Evolutionary conservation across 1,140 invertebrate species (phyloP).

Genomic region (Drosophila willistoni): DNA sequence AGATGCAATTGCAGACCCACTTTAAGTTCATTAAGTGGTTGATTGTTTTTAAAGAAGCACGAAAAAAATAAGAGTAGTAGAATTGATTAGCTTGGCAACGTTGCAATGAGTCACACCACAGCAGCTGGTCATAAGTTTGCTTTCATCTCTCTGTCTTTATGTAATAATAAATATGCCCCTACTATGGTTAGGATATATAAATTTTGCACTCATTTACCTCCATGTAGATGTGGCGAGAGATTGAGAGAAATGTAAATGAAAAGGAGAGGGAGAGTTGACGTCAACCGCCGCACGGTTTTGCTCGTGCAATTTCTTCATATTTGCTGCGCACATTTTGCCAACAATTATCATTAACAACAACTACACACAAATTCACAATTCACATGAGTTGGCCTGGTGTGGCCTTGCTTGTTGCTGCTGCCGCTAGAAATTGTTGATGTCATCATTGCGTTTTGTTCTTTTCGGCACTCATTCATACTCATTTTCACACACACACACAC

Average conservation of each 20-base stretch:
- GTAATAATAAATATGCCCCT: not conserved
- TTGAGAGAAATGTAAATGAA: no score
- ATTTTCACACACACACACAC: constrained; percentile 1
- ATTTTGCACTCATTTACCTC: constrained; percentile 18
- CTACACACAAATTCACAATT: constrained; percentile 38
- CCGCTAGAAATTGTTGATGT: constrained; percentile 64
- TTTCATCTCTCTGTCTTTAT: no score
- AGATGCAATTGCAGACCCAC: no score
- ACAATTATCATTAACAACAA: constrained; percentile 56
- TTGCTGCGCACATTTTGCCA: constrained; percentile 62
- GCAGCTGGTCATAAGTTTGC: not conserved
- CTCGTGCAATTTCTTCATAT: constrained; percentile 65
- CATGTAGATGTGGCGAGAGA: no score
- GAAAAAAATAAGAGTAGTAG: not conserved
- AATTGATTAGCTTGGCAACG: not conserved
- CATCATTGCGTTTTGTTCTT: constrained; percentile 62
- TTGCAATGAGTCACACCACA: not conserved
- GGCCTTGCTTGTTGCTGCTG: no score
- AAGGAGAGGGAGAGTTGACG: constrained; percentile 36
- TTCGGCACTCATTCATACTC: constrained; percentile 22
- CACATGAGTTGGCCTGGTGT: constrained; percentile 17
- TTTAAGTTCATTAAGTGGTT: no score
- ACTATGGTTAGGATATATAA: constrained; percentile 3
- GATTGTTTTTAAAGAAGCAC: not conserved
- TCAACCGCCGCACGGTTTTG: constrained; percentile 22